These are phyloP conservation scores for Parotocinclus haroldoi DNA, from an alignment of 2,797 vertebrate genomes.

Conservation along the genomic window DNA sequence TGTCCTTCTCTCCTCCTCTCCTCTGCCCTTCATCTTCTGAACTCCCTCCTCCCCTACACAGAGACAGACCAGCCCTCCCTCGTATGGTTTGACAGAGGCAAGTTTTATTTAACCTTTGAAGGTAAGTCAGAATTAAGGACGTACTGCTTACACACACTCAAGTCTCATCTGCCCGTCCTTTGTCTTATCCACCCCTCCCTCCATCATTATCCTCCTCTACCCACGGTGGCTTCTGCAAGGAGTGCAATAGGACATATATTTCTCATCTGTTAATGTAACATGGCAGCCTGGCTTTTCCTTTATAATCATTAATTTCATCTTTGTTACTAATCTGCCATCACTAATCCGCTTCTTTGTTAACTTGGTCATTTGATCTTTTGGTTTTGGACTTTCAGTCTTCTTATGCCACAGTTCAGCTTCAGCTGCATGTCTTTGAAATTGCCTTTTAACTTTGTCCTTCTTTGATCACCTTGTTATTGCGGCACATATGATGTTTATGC, in stretches of 20 bases:
- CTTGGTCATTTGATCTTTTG: constrained; percentile 50
- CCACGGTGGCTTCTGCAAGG: constrained; percentile 52
- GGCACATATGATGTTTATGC: background rate
- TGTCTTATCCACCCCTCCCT: constrained; percentile 38
- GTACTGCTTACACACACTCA: constrained; percentile 53
- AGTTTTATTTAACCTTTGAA: constrained; percentile 99
- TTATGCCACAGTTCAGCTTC: constrained; percentile 38
- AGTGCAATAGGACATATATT: background rate
- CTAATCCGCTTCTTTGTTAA: constrained; percentile 11
- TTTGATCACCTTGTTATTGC: constrained; percentile 4
- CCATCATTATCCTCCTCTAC: constrained; percentile 56
- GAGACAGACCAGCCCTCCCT: constrained; percentile 99
- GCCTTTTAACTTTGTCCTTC: constrained; percentile 8
- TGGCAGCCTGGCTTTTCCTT: constrained; percentile 46
- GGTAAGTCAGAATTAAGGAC: constrained; percentile 85
- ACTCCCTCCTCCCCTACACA: constrained; percentile 84
- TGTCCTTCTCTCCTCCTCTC: constrained; percentile 92
- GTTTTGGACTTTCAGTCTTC: constrained; percentile 28
- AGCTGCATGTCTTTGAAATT: constrained; percentile 55
- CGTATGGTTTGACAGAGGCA: constrained; percentile 99
- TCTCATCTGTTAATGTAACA: constrained; percentile 50
- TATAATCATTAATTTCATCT: constrained; percentile 47
- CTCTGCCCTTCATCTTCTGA: constrained; percentile 74
- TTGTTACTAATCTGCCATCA: constrained; percentile 50
- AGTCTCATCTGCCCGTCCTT: constrained; percentile 45